These are phyloP conservation scores for Scaptomyza cyrtandrae DNA, from an alignment of 2,888 invertebrate genomes.

Conservation along the genomic window DNA sequence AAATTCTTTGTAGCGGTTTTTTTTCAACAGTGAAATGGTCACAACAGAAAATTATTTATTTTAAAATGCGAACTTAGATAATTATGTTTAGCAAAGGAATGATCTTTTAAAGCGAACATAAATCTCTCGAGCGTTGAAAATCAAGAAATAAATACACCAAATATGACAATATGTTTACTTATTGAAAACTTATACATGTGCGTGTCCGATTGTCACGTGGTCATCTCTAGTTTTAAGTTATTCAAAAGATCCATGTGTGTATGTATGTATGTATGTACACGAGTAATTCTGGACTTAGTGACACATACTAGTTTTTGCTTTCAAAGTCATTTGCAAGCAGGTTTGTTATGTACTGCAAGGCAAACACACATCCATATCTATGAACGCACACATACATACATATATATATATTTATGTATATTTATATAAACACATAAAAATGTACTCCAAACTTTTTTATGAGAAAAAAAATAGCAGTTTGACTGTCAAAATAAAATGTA, in stretches of 20 bases:
- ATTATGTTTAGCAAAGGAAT: too few relatives aligned
- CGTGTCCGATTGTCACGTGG: constrained; percentile 29
- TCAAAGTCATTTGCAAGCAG: constrained; percentile 54
- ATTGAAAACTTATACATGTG: not conserved
- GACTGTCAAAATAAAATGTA: constrained; percentile 10
- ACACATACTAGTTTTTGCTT: constrained; percentile 33
- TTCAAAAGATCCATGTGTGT: constrained; percentile 33
- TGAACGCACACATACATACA: not conserved
- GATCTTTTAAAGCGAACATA: too few relatives aligned
- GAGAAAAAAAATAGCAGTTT: constrained; percentile 1
- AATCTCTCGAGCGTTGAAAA: too few relatives aligned
- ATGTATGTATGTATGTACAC: constrained; percentile 3
- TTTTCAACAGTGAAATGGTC: too few relatives aligned
- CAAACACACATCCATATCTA: not conserved
- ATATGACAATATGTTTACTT: too few relatives aligned
- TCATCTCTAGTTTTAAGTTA: constrained; percentile 44
- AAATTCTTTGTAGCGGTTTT: too few relatives aligned
- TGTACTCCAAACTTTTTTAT: constrained; percentile 11
- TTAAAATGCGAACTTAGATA: too few relatives aligned
- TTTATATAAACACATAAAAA: not conserved
- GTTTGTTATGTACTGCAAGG: constrained; percentile 1
- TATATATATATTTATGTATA: not conserved
- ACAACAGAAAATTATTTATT: too few relatives aligned
- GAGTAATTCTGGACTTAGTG: not conserved
- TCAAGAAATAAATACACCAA: too few relatives aligned